These are phyloP conservation scores for Nyctibius grandis DNA, from an alignment of 2,797 vertebrate genomes.

Conservation along the genomic window DNA sequence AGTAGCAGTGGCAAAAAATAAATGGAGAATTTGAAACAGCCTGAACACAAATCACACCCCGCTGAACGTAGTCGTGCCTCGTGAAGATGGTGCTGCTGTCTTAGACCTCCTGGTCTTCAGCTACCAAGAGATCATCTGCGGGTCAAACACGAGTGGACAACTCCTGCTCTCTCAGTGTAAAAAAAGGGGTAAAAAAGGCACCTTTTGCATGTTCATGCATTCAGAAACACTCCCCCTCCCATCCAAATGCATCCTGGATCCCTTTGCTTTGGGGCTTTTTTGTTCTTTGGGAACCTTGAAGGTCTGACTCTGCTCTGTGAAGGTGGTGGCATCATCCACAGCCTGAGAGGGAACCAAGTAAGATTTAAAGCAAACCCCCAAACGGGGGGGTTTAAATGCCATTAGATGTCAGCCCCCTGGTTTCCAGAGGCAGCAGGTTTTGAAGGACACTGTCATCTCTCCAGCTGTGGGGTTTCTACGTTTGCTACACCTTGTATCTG, in stretches of 20 bases:
- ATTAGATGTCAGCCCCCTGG: accelerated
- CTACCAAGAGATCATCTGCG: neutral
- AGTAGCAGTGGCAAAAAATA: neutral
- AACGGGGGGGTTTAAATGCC: neutral
- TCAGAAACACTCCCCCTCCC: neutral
- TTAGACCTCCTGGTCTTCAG: neutral
- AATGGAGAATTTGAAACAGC: neutral
- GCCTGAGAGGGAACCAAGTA: neutral
- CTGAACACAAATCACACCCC: neutral
- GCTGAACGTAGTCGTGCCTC: accelerated
- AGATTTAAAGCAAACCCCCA: no score
- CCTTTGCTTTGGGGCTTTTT: accelerated
- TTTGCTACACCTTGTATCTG: neutral
- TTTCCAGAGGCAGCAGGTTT: neutral
- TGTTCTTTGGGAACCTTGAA: neutral
- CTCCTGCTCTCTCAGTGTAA: neutral
- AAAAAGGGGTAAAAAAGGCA: neutral
- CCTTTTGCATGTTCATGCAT: neutral
- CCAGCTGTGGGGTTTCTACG: neutral
- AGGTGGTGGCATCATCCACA: neutral
- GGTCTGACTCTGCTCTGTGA: neutral
- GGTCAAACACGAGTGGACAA: neutral
- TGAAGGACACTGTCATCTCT: neutral
- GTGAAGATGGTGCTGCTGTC: neutral
- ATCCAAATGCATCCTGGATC: neutral